Base-by-base conservation (phyloP, 2,888 invertebrate species). In the Tuta absoluta region DNA sequence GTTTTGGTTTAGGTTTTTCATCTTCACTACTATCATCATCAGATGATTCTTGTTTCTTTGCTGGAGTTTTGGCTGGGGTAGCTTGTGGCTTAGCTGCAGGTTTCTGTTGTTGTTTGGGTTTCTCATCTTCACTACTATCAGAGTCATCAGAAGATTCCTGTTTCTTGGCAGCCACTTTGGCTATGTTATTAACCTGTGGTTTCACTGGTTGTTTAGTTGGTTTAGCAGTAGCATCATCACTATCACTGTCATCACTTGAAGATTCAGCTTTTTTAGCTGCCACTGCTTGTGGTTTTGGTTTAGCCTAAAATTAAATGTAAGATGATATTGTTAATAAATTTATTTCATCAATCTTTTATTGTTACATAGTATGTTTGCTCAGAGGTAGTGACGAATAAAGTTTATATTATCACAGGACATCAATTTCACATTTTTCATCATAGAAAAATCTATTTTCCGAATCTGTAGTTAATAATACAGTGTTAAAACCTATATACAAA, bases 381-480 rank as follows among this genome's bases (percentile, higher is more conserved):
- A 89, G 89, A 87, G 89, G 89, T 89, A 89, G 89, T 89, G 89
- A 89, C 89, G 87, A 89, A 76, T 61, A 68, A 53, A 45, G 63
- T 57, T 72, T 71, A 60, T 76, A 71, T 74, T 77, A 83, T 84
- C 84, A 85, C 65, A 69, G 65, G 38, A 24, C 57, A 67, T 80
- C 83, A 86, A 79, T 75, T 59, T 51, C 38, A 62, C 33, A 69
- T 67, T 69, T 81, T 63, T 74, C 85, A 86, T 86, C 86, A 87
- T 83, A 67, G 24, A 3, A 53, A 19, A 2, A 53, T 5, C 67
- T 64, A 64, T 63, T 56, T 24, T n/a, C n/a, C n/a, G n/a, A n/a
- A n/a, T n/a, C n/a, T n/a, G n/a, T n/a, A n/a, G n/a, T n/a, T n/a
- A n/a, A n/a, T n/a, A n/a, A n/a, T n/a, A n/a, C n/a, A n/a, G n/a